Conservation (phyloP, 1,140 invertebrate genomes). For the Euura saliciscinereae region DNA sequence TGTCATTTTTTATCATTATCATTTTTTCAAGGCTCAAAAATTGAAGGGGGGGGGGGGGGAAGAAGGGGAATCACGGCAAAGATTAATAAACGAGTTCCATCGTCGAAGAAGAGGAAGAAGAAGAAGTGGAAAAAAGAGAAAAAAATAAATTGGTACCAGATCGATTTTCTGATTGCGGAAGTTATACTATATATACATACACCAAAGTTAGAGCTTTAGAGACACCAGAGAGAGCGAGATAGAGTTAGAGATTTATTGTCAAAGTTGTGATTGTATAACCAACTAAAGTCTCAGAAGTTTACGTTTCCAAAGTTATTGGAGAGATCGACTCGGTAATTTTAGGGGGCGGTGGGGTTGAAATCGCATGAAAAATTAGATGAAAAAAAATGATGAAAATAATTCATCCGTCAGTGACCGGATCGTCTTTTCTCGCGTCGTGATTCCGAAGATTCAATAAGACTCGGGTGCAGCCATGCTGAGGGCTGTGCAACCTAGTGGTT, state of each 20-base stretch:
- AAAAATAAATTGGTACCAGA: neutral
- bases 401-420: no score
- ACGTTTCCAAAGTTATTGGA: slow-evolving; percentile 1
- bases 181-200: no score
- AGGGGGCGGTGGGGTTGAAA: neutral
- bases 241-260: neutral
- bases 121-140: neutral
- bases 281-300: neutral
- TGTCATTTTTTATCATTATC: no score
- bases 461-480: neutral
- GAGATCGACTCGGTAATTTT: neutral
- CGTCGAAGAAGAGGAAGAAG: neutral
- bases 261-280: slow-evolving; percentile 6
- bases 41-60: no score
- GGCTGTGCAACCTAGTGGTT: neutral
- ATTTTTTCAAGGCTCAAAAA: no score
- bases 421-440: no score
- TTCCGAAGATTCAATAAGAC: no score
- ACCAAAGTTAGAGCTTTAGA: no score
- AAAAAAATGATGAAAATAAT: no score
- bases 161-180: no score
- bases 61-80: neutral
- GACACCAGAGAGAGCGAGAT: no score
- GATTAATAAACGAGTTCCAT: neutral
- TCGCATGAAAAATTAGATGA: no score